A percentile compares a stretch with the other conserved stretches of the same genome.
These are phyloP conservation scores for Tachina lurida DNA, from an alignment of 2,888 invertebrate species.

Conservation along the genomic window DNA sequence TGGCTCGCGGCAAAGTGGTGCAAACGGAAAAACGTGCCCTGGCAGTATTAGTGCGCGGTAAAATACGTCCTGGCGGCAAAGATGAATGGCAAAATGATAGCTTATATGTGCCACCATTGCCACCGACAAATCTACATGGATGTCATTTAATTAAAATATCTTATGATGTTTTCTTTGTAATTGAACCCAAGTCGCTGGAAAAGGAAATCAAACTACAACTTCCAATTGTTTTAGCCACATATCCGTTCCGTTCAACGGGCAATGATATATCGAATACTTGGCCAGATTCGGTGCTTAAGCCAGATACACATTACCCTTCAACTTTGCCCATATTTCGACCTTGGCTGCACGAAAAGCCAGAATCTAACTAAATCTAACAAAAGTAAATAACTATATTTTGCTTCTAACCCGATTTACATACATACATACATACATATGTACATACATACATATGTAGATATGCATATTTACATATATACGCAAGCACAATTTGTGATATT, in stretches of 20 bases:
- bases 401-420: slow-evolving; percentile 43
- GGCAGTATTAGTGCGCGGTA: slow-evolving; percentile 90
- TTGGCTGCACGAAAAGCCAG: slow-evolving; percentile 89
- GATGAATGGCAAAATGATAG: slow-evolving; percentile 95
- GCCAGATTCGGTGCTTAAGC: slow-evolving; percentile 87
- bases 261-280: slow-evolving; percentile 85
- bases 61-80: slow-evolving; percentile 90
- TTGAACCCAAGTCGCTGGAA: slow-evolving; percentile 95
- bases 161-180: slow-evolving; percentile 96
- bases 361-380: slow-evolving; percentile 74
- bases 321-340: slow-evolving; percentile 95
- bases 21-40: slow-evolving; percentile 94
- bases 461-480: neutral
- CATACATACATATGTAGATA: neutral
- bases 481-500: slow-evolving; percentile 1
- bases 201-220: slow-evolving; percentile 96
- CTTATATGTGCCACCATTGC: slow-evolving; percentile 95
- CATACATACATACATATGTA: neutral
- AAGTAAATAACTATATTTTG: slow-evolving; percentile 1
- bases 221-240: slow-evolving; percentile 95
- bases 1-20: slow-evolving; percentile 92
- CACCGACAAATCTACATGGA: slow-evolving; percentile 96
- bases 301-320: slow-evolving; percentile 95
- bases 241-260: slow-evolving; percentile 89
- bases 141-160: slow-evolving; percentile 96